phyloP scores from a whole-genome alignment of 2,113 vertebrate genomes.

The Rostratula benghalensis region DNA sequence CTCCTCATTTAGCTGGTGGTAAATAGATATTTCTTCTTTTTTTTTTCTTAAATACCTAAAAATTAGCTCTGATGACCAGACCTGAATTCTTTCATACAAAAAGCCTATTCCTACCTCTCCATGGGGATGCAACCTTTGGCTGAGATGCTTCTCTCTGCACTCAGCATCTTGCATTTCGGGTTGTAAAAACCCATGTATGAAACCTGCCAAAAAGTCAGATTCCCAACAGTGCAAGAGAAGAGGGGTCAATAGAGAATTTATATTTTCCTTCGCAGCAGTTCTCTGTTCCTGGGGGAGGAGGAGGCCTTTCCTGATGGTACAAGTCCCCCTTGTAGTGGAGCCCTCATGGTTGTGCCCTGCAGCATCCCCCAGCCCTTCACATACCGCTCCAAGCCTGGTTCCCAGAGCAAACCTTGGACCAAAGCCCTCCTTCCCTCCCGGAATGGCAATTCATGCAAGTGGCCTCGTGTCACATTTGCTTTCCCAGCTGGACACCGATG shows the following conservation, averaged over 20 bases:
- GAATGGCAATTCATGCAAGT: rapidly evolving
- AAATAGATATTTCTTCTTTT: background rate
- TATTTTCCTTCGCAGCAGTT: background rate
- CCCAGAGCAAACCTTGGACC: background rate
- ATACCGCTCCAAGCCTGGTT: rapidly evolving
- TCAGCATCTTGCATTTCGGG: background rate
- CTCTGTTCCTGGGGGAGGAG: background rate
- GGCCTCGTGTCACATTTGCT: background rate
- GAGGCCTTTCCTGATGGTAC: background rate
- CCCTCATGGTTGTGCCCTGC: background rate
- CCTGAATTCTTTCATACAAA: background rate
- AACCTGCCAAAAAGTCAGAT: background rate
- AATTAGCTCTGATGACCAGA: background rate
- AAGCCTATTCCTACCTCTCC: background rate
- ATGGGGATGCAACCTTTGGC: background rate
- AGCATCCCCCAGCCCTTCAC: background rate
- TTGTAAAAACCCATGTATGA: background rate
- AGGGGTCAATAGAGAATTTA: background rate
- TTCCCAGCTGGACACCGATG: background rate
- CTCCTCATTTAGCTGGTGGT: background rate
- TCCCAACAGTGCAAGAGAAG: background rate
- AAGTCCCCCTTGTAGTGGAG: background rate
- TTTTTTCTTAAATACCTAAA: background rate
- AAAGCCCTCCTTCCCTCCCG: background rate
- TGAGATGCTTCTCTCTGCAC: background rate